phyloP scores from a whole-genome alignment of 2,888 invertebrate species.

The Quadriops clusia region DNA sequence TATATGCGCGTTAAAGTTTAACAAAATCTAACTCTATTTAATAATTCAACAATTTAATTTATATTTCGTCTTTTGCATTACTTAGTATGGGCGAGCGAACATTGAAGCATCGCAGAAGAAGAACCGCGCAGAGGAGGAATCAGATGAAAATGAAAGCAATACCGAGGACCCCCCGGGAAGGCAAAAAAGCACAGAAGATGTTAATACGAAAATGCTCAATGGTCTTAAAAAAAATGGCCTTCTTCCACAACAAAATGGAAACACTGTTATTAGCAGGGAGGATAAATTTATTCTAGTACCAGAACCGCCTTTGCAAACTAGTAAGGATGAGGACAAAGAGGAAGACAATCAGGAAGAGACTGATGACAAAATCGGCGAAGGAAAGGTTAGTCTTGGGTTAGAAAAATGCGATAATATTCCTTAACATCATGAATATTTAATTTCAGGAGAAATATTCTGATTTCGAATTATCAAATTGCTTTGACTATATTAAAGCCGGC shows the following conservation, averaged over 20 bases:
- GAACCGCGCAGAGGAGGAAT: constrained; percentile 42
- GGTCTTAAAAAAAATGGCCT: constrained; percentile 15
- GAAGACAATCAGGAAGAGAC: constrained; percentile 9
- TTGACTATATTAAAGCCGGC: constrained; percentile 84
- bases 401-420: neutral
- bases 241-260: constrained; percentile 33
- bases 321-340: constrained; percentile 38
- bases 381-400: constrained; percentile 4
- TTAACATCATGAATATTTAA: constrained; percentile 6
- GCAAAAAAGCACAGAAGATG: constrained; percentile 12
- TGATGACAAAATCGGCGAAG: constrained; percentile 9
- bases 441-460: constrained; percentile 43
- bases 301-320: constrained; percentile 52
- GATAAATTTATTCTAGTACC: constrained; percentile 65
- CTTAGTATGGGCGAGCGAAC: constrained; percentile 74
- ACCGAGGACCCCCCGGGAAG: constrained; percentile 21
- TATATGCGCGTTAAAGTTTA: too few relatives aligned
- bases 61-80: constrained; percentile 17
- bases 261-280: constrained; percentile 59
- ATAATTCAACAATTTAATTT: constrained; percentile 8
- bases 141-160: constrained; percentile 40
- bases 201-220: too few relatives aligned
- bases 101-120: constrained; percentile 55
- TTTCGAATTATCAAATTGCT: constrained; percentile 72
- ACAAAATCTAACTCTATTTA: too few relatives aligned